Percentiles rank a stretch among this genome's conserved stretches.
phyloP scores from a whole-genome alignment of 2,797 vertebrate genomes.

The Calcarius lapponicus region DNA sequence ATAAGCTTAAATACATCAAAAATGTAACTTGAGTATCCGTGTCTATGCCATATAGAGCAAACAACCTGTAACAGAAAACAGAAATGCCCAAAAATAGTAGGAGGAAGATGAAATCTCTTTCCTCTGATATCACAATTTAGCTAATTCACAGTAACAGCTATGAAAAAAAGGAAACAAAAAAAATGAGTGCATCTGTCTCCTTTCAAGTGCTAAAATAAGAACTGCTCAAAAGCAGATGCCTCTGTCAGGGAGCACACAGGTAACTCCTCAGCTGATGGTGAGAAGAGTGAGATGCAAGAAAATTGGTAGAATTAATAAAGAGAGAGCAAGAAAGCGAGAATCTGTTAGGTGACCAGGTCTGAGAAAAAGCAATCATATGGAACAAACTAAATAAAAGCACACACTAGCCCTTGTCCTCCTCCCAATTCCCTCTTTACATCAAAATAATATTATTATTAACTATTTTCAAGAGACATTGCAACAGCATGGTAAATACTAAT shows the following conservation, averaged over 20 bases:
- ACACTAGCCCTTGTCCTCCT: not conserved
- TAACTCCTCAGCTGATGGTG: not conserved
- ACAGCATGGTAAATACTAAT: not conserved
- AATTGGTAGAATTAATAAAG: not conserved
- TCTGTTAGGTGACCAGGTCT: not conserved
- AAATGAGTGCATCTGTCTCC: not conserved
- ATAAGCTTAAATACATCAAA: not conserved
- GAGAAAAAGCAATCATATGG: not conserved
- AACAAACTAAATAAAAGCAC: not conserved
- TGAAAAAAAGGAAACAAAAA: not conserved
- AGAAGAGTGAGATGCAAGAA: not conserved
- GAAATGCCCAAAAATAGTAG: not conserved
- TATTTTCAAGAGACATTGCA: not conserved
- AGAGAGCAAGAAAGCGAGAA: not conserved
- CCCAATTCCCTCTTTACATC: not conserved
- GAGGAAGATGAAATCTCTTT: not conserved
- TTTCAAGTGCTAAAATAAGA: not conserved
- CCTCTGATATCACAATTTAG: not conserved
- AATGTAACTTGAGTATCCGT: not conserved
- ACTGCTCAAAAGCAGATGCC: not conserved
- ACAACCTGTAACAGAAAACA: not conserved
- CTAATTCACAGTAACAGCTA: not conserved
- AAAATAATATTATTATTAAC: not conserved
- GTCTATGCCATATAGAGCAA: not conserved
- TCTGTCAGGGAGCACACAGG: not conserved